Conservation (phyloP, 2,113 vertebrate genomes). For the Oxyura jamaicensis region DNA sequence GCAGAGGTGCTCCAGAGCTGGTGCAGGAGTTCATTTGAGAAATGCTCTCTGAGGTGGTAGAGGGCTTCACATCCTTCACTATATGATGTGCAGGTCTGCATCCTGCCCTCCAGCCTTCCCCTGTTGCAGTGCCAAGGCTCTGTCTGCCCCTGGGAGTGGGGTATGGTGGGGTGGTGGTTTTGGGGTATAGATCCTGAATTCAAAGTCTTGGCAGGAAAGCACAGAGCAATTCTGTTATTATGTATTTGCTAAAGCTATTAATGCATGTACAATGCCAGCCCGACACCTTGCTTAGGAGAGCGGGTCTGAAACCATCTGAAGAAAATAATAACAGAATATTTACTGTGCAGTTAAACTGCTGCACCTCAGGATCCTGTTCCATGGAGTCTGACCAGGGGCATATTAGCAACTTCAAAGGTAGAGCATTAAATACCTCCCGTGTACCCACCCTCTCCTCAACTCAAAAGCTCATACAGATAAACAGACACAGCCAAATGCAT, state of each 20-base stretch:
- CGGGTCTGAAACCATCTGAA: neutral
- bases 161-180: neutral
- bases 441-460: neutral
- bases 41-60: no score
- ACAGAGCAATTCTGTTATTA: constrained; percentile 26
- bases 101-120: neutral
- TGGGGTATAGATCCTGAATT: neutral
- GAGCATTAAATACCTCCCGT: neutral
- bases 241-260: constrained; percentile 25
- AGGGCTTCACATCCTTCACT: neutral
- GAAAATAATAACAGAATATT: constrained; percentile 29
- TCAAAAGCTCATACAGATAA: constrained; percentile 6
- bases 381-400: constrained; percentile 3
- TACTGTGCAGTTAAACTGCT: neutral
- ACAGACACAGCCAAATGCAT: constrained; percentile 26
- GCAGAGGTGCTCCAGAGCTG: neutral
- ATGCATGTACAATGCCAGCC: neutral
- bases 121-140: neutral
- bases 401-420: constrained; percentile 14
- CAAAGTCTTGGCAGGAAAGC: neutral
- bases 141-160: neutral
- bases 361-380: constrained; percentile 6
- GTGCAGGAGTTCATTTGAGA: neutral
- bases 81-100: neutral
- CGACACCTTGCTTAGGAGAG: neutral